A percentile compares a stretch with the other conserved stretches of the same genome.
Conservation (phyloP, 1,140 invertebrate species). For the Orchestia grillus region DNA sequence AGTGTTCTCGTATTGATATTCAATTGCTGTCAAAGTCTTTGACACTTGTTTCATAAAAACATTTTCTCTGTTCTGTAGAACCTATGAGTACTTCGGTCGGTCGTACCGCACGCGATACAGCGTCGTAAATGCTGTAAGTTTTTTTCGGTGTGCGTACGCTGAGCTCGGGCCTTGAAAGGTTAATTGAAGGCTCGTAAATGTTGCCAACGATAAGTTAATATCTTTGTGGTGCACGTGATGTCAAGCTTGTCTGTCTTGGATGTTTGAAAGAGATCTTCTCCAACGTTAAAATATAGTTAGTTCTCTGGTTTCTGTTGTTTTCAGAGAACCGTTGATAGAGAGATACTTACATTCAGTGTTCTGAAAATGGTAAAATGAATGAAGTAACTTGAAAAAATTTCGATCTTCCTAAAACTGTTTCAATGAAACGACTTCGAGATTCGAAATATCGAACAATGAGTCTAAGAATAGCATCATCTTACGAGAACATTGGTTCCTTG, state of each 20-base stretch:
- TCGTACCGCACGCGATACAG: background rate
- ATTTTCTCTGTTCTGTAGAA: background rate
- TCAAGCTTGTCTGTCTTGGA: background rate
- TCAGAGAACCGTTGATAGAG: background rate
- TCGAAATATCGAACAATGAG: background rate
- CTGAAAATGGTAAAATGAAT: background rate
- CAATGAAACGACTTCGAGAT: background rate
- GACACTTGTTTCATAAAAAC: background rate
- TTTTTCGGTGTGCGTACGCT: background rate
- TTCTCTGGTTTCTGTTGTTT: background rate
- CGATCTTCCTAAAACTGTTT: background rate
- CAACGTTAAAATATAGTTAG: background rate
- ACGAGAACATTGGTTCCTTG: background rate
- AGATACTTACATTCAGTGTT: background rate
- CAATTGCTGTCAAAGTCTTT: background rate
- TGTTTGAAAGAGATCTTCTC: background rate
- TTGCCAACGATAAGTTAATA: background rate
- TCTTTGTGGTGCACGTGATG: background rate
- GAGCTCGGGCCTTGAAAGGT: background rate
- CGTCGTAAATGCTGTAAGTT: background rate
- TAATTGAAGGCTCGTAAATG: background rate
- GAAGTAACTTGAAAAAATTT: background rate
- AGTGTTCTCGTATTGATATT: background rate
- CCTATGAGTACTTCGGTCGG: background rate
- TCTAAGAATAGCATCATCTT: background rate